A percentile compares a stretch with the other conserved stretches of the same genome.
Conservation (phyloP, 1,140 invertebrate species). For the Atopsyche davidsoni region DNA sequence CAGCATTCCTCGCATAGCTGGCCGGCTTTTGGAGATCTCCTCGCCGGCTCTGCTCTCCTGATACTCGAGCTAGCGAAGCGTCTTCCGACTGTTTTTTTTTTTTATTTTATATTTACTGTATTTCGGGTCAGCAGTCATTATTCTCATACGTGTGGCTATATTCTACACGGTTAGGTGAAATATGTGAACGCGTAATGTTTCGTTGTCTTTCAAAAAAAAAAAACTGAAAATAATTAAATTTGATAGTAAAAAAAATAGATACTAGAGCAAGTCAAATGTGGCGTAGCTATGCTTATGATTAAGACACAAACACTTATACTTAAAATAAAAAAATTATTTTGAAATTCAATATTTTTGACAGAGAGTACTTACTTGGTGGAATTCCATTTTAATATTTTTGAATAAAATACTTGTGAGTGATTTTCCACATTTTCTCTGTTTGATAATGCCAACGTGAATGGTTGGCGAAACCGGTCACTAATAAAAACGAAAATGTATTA, state of each 20-base stretch:
- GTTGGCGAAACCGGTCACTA: too few relatives aligned
- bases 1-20: constrained; percentile 1
- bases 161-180: background rate
- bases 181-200: background rate
- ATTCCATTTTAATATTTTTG: too few relatives aligned
- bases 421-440: too few relatives aligned
- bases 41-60: constrained; percentile 11
- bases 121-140: background rate
- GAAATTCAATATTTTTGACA: too few relatives aligned
- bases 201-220: background rate
- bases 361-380: too few relatives aligned
- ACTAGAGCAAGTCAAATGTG: background rate
- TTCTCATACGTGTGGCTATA: background rate
- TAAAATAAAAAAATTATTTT: too few relatives aligned
- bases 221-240: background rate
- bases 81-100: constrained; percentile 2
- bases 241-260: background rate
- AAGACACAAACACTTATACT: background rate
- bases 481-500: too few relatives aligned
- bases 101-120: background rate
- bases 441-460: too few relatives aligned
- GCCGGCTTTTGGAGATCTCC: constrained; percentile 10
- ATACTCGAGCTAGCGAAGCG: constrained; percentile 15
- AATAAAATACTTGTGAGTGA: too few relatives aligned
- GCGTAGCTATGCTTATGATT: background rate